Conservation (phyloP, 1,140 invertebrate species). For the Melitaea cinxia region DNA sequence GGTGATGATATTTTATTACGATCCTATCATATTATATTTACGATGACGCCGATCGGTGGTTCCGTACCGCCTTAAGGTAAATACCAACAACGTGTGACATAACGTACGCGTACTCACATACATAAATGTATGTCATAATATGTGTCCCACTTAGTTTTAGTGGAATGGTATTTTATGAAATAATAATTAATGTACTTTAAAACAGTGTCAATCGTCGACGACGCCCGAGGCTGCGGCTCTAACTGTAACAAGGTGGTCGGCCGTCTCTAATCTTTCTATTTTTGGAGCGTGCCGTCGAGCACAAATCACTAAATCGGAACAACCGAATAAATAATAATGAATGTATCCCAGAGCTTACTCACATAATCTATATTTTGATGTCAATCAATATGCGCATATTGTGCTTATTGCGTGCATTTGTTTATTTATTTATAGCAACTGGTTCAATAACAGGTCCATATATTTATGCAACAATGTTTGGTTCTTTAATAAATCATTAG, state of each 20-base stretch:
- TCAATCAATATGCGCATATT: conserved; percentile 50
- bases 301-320: conserved; percentile 52
- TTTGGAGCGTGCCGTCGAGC: conserved; percentile 38
- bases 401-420: conserved; percentile 31
- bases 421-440: conserved; percentile 32
- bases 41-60: too few species aligned
- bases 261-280: conserved; percentile 56
- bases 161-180: conserved; percentile 23
- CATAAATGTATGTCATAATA: conserved; percentile 15
- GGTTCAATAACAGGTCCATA: conserved; percentile 14
- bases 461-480: not conserved
- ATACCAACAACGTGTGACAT: conserved; percentile 1
- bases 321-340: conserved; percentile 55
- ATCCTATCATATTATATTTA: too few species aligned
- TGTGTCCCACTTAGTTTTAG: conserved; percentile 16
- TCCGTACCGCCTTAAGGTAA: not conserved
- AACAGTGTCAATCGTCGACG: conserved; percentile 30
- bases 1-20: too few species aligned
- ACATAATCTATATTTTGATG: conserved; percentile 53
- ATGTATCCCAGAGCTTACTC: conserved; percentile 41
- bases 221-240: conserved; percentile 25
- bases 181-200: conserved; percentile 30
- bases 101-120: not conserved
- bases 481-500: not conserved
- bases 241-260: conserved; percentile 55